Percentiles rank a stretch among this genome's conserved stretches.
These are phyloP conservation scores for Caenorhabditis japonica DNA, from an alignment of 2,888 invertebrate species.

Conservation along the genomic window DNA sequence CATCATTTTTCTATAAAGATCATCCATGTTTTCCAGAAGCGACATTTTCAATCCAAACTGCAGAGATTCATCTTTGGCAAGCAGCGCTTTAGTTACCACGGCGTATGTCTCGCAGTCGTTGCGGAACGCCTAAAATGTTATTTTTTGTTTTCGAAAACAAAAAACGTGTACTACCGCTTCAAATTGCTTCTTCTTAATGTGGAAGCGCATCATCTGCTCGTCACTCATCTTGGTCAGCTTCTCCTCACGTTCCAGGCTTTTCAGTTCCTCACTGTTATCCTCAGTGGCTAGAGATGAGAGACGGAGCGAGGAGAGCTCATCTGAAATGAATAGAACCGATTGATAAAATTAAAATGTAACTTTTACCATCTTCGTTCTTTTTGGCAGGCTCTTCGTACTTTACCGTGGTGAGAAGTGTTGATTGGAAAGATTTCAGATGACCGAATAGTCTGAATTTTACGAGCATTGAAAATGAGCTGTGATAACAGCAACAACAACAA, in stretches of 20 bases:
- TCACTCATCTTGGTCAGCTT: conserved; percentile 40
- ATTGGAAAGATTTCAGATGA: conserved; percentile 39
- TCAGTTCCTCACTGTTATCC: conserved; percentile 24
- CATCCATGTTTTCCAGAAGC: conserved; percentile 62
- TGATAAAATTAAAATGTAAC: no score
- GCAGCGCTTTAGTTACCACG: conserved; percentile 60
- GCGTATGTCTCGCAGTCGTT: conserved; percentile 66
- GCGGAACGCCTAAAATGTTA: conserved; percentile 61
- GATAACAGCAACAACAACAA: background rate
- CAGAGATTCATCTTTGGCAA: conserved; percentile 59
- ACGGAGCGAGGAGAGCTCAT: conserved; percentile 7
- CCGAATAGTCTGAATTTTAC: conserved; percentile 40
- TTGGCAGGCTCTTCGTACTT: conserved; percentile 21
- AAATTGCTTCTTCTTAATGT: conserved; percentile 54
- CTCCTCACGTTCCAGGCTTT: conserved; percentile 40
- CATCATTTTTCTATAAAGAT: conserved; percentile 57
- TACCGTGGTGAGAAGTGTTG: conserved; percentile 21
- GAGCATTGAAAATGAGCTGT: background rate
- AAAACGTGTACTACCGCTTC: no score
- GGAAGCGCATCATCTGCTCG: conserved; percentile 54
- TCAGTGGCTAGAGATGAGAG: conserved; percentile 22
- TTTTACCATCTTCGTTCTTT: conserved; percentile 14
- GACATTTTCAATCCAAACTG: conserved; percentile 57
- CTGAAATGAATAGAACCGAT: conserved; percentile 23
- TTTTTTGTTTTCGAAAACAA: no score